Evolutionary conservation across 2,888 invertebrate species (phyloP), one percentile per base, ranked within the genome.

Genomic region (Lobophora halterata): DNA sequence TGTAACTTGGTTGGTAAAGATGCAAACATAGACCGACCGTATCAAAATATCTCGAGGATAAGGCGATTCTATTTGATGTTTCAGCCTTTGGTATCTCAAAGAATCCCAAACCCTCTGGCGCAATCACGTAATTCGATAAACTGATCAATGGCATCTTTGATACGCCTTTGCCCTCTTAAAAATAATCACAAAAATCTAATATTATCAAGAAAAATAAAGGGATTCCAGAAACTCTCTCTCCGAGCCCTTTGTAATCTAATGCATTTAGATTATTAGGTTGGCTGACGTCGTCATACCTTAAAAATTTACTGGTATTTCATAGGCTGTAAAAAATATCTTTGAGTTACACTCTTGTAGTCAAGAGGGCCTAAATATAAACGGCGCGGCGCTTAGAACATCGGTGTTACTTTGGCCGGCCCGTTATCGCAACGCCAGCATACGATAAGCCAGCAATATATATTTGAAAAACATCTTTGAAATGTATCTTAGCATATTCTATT

Each of bases 211-310:
- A 71, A 72, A 77, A 77, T 76, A 77, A 72, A 68, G 65, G 64
- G 63, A 65, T 55, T 61, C 58, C 58, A 52, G 55, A 58, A 53
- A 53, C 56, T 55, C 58, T 61, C 54, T 52, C 55, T 58, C 60
- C 60, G 61, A 66, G 66, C 64, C 66, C 69, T 78, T 78, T 78
- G 74, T 79, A 78, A 79, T 78, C 68, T 76, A 75, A 75, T 78
- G 79, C 76, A 80, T 81, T 78, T 79, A 75, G 66, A 72, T 79
- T 76, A 81, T 80, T 78, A 74, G 71, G 71, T 74, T 78, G 70
- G 64, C 61, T 68, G 66, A 72, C 70, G 68, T 69, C 66, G 66
- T 72, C 62, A 73, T 67, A 65, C 63, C 69, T 73, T 65, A 68
- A 63, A 64, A 71, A 66, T 70, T 70, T 67, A 61, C 66, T 62